Base-by-base conservation (phyloP, 2,797 vertebrate species). In the Enteromius afrohamiltoni region DNA sequence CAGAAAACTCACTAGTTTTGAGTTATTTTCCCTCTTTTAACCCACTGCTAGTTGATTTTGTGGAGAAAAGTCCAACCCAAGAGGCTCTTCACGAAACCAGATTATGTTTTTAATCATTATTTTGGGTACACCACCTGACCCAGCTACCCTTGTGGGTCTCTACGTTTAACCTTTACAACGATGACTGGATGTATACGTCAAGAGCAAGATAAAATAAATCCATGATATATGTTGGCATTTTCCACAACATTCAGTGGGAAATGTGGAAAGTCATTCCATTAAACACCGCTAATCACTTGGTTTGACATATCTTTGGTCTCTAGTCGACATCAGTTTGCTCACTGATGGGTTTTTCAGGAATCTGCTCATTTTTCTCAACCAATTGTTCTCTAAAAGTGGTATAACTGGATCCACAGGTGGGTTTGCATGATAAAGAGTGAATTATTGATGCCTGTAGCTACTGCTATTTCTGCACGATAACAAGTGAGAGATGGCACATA, bases 351-450 rank as follows among this genome's bases (percentile, higher is more conserved):
- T 75, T 83, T 79, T 69, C n/a, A 37, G 6, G 8, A 1, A 75
- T 73, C 42, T 82, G 16, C 55, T 58, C 1, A 13, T 68, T 62
- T 31, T 17, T 58, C 34, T 67, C 11, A 19, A 45, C 45, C 17
- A 68, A 47, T 67, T 73, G 10, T 80, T 26, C 69, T 45, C 9
- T 68, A 69, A 17, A 51, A 37, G 6, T 6, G 9, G 10, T 21
- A 49, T 69, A 62, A 49, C 40, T 80, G 58, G 82, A 77, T 69
- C 77, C 65, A 68, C 76, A 85, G 58, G 42, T 76, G 76, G 49
- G 34, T 26, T 85, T 49, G 64, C 26, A 34, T n/a, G 85, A 83
- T 83, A 83, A 88, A 70, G 55, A 69, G 73, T 53, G 10, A 70
- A 42, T 71, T 62, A 78, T 65, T 47, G 11, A 77, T 62, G 67